Conservation (phyloP, 2,888 invertebrate species). For the Drosophila crucigera region DNA sequence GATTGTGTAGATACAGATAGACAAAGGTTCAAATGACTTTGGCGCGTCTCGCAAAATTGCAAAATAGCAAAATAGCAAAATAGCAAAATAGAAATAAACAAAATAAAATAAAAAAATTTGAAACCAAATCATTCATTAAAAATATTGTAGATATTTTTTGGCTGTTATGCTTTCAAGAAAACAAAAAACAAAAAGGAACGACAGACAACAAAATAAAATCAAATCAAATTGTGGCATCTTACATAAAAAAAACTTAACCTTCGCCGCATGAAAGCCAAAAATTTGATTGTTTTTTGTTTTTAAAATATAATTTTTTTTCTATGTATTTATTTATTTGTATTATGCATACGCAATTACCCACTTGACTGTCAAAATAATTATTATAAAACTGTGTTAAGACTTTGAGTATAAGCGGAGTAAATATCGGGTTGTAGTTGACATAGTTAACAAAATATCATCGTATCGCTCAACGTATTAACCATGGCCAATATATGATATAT, state of each 20-base stretch:
- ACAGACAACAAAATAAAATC: slow-evolving; percentile 56
- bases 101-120: slow-evolving; percentile 49
- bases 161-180: slow-evolving; percentile 40
- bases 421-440: slow-evolving; percentile 20
- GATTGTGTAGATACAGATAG: slow-evolving; percentile 64
- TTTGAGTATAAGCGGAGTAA: slow-evolving; percentile 1
- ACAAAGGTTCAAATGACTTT: slow-evolving; percentile 70
- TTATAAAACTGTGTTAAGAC: slow-evolving; percentile 21
- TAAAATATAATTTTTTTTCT: slow-evolving; percentile 11
- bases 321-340: slow-evolving; percentile 19
- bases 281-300: slow-evolving; percentile 24
- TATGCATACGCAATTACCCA: slow-evolving; percentile 59
- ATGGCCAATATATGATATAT: not conserved
- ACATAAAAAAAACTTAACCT: slow-evolving; percentile 73
- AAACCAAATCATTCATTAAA: slow-evolving; percentile 70
- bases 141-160: slow-evolving; percentile 47
- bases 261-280: slow-evolving; percentile 64
- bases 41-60: slow-evolving; percentile 62
- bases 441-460: not conserved
- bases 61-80: slow-evolving; percentile 43
- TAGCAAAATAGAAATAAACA: slow-evolving; percentile 42
- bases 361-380: slow-evolving; percentile 46
- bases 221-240: slow-evolving; percentile 77
- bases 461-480: not conserved
- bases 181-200: slow-evolving; percentile 30